A percentile compares a stretch with the other conserved stretches of the same genome.
These are phyloP conservation scores for Bufo gargarizans DNA, from an alignment of 2,113 vertebrate species.

Conservation along the genomic window DNA sequence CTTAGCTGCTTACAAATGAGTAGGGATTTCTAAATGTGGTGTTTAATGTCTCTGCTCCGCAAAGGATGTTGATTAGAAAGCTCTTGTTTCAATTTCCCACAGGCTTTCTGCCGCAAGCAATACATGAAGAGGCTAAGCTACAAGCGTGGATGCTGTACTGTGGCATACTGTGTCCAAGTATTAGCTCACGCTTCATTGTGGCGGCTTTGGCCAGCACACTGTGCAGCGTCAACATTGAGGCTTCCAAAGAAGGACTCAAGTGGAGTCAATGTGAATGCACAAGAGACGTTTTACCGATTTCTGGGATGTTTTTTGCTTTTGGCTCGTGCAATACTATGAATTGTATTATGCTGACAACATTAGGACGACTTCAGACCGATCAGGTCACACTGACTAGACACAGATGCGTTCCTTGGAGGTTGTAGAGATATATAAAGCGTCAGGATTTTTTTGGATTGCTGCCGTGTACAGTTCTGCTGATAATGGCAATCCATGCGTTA, in stretches of 20 bases:
- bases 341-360: not conserved
- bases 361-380: not conserved
- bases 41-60: constrained; percentile 65
- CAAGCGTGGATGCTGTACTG: constrained; percentile 3
- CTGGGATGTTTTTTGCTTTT: not conserved
- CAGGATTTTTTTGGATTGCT: not conserved
- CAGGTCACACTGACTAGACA: not conserved
- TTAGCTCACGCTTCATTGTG: constrained; percentile 62
- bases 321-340: not conserved
- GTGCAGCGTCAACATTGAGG: not conserved
- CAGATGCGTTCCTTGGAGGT: not conserved
- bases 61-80: constrained; percentile 71
- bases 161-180: constrained; percentile 57
- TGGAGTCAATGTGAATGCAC: not conserved
- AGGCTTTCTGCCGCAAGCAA: constrained; percentile 68
- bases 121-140: constrained; percentile 66
- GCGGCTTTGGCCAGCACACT: constrained; percentile 64
- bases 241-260: not conserved
- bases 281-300: not conserved
- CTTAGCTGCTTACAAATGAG: constrained; percentile 63
- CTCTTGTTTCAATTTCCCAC: constrained; percentile 70
- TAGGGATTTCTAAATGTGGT: constrained; percentile 63
- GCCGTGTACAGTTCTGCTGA: constrained; percentile 34
- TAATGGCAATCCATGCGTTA: constrained; percentile 29
- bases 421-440: not conserved